Evolutionary conservation across 2,113 vertebrate genomes (phyloP), one percentile per base, ranked within the genome.

Genomic region (Takifugu flavidus): DNA sequence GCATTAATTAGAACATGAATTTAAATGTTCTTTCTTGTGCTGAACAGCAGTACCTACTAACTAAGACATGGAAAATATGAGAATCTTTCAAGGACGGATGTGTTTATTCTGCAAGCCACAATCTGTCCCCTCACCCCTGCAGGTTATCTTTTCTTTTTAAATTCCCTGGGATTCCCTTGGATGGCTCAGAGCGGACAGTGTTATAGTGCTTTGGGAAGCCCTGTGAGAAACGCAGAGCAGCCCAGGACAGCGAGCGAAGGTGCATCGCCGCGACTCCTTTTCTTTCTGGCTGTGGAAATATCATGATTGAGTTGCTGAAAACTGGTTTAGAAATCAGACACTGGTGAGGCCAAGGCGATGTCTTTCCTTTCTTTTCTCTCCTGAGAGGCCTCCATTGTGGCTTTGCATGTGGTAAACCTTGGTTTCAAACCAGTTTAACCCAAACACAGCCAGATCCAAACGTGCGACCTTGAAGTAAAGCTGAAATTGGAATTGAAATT

Each of bases 141-240:
- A 44, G 49, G 50, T 56, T 65, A 74, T 72, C 57, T 26, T 20
- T 43, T 46, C 47, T 63, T 70, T 47, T 53, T 63, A 28, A 66
- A 61, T 67, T 39, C 62, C 60, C 56, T 53, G 31, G 11, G 26
- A 47, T 53, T 12, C 15, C 61, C 75, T 58, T 71, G 68, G 70
- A 56, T 25, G 54, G 62, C 59, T 72, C 64, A 64, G 57, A 72
- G 70, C 50, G 55, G 65, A 56, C 62, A 67, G 59, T 51, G 56
- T 44, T 44, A 28, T 28, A 10, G 34, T 11, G 34, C 34, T 39
- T 39, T 39, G 34, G 2, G 34, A 39, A 39, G 34, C 6, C 6
- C 34, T 10, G 34, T 39, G 34, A 39, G 34, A 34, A 45, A 25
- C 31, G 56, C 31, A 45, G 43, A 10, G 42, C 34, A 56, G 49